Evolutionary conservation across 2,113 vertebrate species (phyloP).

Genomic region (Girardinichthys multiradiatus): DNA sequence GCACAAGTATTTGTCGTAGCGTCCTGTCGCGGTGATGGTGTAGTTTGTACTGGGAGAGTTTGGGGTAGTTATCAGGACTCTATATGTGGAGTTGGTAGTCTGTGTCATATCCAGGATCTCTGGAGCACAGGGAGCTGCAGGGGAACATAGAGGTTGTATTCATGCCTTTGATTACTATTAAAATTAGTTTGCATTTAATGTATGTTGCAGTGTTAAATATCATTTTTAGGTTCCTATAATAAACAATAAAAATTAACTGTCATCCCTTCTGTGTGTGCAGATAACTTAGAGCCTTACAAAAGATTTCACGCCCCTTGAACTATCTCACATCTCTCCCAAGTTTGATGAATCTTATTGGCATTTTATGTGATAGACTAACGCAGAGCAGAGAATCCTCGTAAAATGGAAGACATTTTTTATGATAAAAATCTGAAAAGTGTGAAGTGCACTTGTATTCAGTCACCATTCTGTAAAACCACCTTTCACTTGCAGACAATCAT

Average conservation of each 20-base stretch:
- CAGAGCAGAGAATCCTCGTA: neutral
- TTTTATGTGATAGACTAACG: too few relatives aligned
- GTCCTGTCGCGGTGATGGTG: slow-evolving; percentile 74
- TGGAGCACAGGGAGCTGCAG: slow-evolving; percentile 90
- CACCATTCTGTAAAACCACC: too few relatives aligned
- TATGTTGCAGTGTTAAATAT: neutral
- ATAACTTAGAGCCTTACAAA: neutral
- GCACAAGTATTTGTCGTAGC: slow-evolving; percentile 68
- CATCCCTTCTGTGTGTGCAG: neutral
- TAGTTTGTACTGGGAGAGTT: slow-evolving; percentile 81
- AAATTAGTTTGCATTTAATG: neutral
- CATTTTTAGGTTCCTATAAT: neutral
- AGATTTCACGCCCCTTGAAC: too few relatives aligned
- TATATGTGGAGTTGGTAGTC: slow-evolving; percentile 71
- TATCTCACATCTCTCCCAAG: too few relatives aligned
- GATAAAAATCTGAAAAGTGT: neutral
- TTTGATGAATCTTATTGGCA: too few relatives aligned
- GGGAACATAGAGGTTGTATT: neutral
- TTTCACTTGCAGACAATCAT: neutral
- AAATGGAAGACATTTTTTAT: neutral
- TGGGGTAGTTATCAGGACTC: slow-evolving; percentile 79
- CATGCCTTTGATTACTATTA: neutral
- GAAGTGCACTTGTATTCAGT: too few relatives aligned
- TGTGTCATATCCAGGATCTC: slow-evolving; percentile 86
- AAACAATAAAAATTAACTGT: neutral